A percentile compares a stretch with the other conserved stretches of the same genome.
Conservation (phyloP, 2,797 vertebrate genomes). For the Channallabes apus region DNA sequence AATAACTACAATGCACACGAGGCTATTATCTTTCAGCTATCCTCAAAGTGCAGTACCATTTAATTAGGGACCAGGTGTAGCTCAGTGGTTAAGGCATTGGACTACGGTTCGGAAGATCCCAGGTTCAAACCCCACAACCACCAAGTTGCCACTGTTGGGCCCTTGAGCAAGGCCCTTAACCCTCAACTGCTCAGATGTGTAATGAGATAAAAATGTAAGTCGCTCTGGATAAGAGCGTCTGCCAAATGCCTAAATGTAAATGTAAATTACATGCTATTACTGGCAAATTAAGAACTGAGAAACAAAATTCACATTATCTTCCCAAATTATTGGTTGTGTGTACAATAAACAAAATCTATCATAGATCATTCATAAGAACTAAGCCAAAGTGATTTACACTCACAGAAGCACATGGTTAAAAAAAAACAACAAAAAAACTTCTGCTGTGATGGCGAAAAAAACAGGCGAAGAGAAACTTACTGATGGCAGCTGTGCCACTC, state of each 20-base stretch:
- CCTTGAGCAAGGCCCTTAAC: too few species aligned
- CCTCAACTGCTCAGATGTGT: too few species aligned
- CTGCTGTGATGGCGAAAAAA: background rate
- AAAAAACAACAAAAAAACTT: background rate
- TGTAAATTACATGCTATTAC: too few species aligned
- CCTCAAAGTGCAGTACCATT: background rate
- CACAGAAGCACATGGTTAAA: background rate
- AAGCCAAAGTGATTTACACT: background rate
- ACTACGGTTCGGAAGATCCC: too few species aligned
- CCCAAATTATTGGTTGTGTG: background rate
- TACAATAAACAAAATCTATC: background rate
- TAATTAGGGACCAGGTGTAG: too few species aligned
- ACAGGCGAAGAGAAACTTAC: slow-evolving; percentile 76
- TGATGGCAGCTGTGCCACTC: slow-evolving; percentile 99
- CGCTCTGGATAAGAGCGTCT: too few species aligned
- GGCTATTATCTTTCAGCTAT: background rate
- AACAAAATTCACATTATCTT: background rate
- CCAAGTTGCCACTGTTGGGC: too few species aligned
- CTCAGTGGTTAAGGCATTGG: too few species aligned
- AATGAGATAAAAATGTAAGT: too few species aligned
- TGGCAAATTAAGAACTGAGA: background rate
- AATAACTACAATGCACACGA: background rate
- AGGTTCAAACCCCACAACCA: too few species aligned
- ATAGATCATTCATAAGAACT: background rate
- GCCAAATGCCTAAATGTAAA: too few species aligned